Conservation (phyloP, 2,797 vertebrate species). For the Lagorchestes hirsutus region DNA sequence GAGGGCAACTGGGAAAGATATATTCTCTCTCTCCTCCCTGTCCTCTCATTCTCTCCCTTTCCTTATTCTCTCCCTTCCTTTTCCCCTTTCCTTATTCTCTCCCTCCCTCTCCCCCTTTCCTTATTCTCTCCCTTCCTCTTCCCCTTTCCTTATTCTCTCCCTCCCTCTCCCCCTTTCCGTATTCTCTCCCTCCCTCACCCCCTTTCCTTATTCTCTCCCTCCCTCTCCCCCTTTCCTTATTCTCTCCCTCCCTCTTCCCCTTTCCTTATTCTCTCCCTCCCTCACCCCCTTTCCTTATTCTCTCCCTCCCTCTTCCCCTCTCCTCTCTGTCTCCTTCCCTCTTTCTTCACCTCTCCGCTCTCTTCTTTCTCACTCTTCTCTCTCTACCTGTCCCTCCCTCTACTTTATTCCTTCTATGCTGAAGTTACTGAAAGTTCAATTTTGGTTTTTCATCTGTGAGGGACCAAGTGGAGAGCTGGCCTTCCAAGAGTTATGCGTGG, state of each 20-base stretch:
- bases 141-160: conserved; percentile 33
- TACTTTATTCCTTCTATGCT: neutral
- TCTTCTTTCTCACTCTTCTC: neutral
- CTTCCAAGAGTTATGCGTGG: neutral
- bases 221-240: neutral
- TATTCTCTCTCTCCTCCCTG: conserved; percentile 47
- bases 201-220: conserved; percentile 9
- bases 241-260: fast-evolving
- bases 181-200: neutral
- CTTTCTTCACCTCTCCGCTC: neutral
- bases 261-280: too few relatives aligned
- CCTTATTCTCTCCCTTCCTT: neutral
- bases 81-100: fast-evolving
- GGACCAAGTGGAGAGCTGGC: neutral
- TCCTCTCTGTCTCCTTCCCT: neutral
- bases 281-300: neutral
- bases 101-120: neutral
- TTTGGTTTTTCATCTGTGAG: neutral
- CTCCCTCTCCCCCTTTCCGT: neutral
- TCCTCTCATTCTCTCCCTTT: fast-evolving
- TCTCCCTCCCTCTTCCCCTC: neutral
- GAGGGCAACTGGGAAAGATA: conserved; percentile 32
- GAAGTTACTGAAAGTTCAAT: neutral
- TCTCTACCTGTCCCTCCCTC: neutral
- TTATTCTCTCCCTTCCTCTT: too few relatives aligned